Percentiles rank a stretch among this genome's conserved stretches.
These are phyloP conservation scores for Petrocephalus sullivani DNA, from an alignment of 2,797 vertebrate genomes.

Conservation along the genomic window DNA sequence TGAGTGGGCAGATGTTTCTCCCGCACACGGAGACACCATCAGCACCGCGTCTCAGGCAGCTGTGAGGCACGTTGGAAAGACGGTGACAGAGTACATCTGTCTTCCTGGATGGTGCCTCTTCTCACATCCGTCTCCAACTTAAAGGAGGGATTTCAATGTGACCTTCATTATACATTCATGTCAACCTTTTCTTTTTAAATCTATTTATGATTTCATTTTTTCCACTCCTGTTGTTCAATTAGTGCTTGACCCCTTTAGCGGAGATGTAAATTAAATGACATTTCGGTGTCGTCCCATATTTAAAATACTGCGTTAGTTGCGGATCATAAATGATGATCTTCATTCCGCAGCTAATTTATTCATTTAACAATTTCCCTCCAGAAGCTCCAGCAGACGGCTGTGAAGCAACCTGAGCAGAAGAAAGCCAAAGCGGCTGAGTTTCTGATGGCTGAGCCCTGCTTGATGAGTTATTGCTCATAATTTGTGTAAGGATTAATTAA, in stretches of 20 bases:
- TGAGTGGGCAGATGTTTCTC: neutral
- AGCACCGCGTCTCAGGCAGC: constrained; percentile 38
- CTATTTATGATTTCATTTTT: constrained; percentile 78
- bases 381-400: constrained; percentile 99
- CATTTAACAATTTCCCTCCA: constrained; percentile 99
- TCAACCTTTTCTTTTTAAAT: constrained; percentile 77
- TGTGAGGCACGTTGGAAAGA: constrained; percentile 36
- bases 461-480: constrained; percentile 99
- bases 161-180: constrained; percentile 98
- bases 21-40: neutral
- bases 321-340: constrained; percentile 99
- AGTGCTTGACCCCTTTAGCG: constrained; percentile 99
- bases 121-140: constrained; percentile 67
- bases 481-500: constrained; percentile 99
- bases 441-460: constrained; percentile 99
- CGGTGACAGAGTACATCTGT: neutral
- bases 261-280: constrained; percentile 99
- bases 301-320: constrained; percentile 99
- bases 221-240: constrained; percentile 99
- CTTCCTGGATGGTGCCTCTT: constrained; percentile 45
- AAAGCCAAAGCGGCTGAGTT: constrained; percentile 99
- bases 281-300: constrained; percentile 99
- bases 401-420: constrained; percentile 99
- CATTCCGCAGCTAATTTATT: constrained; percentile 99
- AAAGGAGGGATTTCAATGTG: constrained; percentile 84